These are phyloP conservation scores for Aeoliscus strigatus DNA, from an alignment of 2,797 vertebrate genomes.

Conservation along the genomic window DNA sequence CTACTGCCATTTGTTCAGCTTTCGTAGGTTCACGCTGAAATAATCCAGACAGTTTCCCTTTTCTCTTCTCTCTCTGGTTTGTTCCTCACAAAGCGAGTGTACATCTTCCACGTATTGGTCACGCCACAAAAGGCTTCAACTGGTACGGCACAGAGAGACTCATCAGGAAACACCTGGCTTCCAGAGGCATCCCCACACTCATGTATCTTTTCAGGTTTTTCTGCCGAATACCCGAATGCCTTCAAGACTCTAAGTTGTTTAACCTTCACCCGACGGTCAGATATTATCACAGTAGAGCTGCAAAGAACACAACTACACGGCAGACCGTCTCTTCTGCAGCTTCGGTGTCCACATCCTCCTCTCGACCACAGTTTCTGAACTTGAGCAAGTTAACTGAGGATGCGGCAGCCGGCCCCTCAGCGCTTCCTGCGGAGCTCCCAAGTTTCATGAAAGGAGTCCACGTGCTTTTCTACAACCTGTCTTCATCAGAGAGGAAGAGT, in stretches of 20 bases:
- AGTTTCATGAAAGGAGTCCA: slow-evolving; percentile 74
- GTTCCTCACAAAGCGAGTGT: slow-evolving; percentile 78
- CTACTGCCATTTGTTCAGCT: no score
- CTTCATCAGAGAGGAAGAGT: slow-evolving; percentile 69
- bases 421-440: slow-evolving; percentile 38
- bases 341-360: slow-evolving; percentile 21
- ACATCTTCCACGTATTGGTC: slow-evolving; percentile 89
- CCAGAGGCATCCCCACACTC: slow-evolving; percentile 80
- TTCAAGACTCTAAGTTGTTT: neutral
- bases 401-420: slow-evolving; percentile 1
- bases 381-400: neutral
- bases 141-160: slow-evolving; percentile 94
- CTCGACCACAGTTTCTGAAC: slow-evolving; percentile 2
- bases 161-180: slow-evolving; percentile 83
- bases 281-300: slow-evolving; percentile 80
- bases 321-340: slow-evolving; percentile 14
- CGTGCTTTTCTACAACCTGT: slow-evolving; percentile 78
- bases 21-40: no score
- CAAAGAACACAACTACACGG: slow-evolving; percentile 11
- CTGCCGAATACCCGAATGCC: no score
- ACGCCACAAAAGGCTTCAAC: slow-evolving; percentile 88
- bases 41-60: neutral
- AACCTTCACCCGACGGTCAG: slow-evolving; percentile 61
- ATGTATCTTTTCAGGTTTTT: slow-evolving; percentile 78
- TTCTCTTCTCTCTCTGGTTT: neutral